Evolutionary conservation across 1,140 invertebrate species (phyloP).

Genomic region (Aradophagus sp.): DNA sequence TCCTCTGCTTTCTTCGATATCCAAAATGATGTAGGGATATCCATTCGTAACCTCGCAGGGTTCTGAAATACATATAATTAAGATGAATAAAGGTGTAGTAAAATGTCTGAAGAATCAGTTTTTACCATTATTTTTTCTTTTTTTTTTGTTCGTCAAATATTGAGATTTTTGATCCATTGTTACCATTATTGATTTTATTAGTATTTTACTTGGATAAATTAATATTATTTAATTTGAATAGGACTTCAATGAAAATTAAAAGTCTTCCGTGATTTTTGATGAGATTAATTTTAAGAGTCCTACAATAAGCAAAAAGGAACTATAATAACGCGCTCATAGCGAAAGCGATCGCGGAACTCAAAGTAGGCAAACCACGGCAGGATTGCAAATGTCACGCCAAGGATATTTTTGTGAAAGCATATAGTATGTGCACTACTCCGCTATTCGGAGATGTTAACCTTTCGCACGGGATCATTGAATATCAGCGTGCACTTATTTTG

Average conservation of each 20-base stretch:
- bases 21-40: constrained; percentile 90
- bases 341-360: constrained; percentile 29
- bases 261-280: too few relatives aligned
- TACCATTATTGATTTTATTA: too few relatives aligned
- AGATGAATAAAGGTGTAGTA: background rate
- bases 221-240: too few relatives aligned
- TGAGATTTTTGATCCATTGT: too few relatives aligned
- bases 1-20: constrained; percentile 90
- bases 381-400: constrained; percentile 55
- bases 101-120: too few relatives aligned
- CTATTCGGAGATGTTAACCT: constrained; percentile 40
- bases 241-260: too few relatives aligned
- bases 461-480: constrained; percentile 39
- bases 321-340: constrained; percentile 25
- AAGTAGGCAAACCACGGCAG: constrained; percentile 49
- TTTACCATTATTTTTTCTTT: too few relatives aligned
- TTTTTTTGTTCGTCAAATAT: too few relatives aligned
- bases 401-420: constrained; percentile 45
- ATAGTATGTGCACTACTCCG: constrained; percentile 23
- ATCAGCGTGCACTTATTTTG: constrained; percentile 32
- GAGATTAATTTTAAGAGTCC: background rate
- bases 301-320: constrained; percentile 15
- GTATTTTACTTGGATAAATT: too few relatives aligned
- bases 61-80: constrained; percentile 79
- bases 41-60: constrained; percentile 88